Conservation (phyloP, 2,113 vertebrate species). For the Ciconia stormi region DNA sequence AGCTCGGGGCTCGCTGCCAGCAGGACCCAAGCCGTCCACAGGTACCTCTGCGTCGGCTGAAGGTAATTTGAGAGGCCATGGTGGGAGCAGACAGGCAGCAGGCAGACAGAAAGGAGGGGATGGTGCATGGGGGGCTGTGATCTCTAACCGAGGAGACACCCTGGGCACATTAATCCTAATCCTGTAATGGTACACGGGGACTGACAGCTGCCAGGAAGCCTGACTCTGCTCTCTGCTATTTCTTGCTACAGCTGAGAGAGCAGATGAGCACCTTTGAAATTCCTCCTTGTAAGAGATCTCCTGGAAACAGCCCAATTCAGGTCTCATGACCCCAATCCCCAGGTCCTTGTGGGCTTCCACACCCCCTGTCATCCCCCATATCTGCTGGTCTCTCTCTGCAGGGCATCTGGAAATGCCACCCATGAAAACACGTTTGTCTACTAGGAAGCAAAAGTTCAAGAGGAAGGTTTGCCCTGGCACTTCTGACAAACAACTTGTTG, state of each 20-base stretch:
- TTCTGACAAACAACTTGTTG: neutral
- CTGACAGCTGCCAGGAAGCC: neutral
- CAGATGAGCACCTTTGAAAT: neutral
- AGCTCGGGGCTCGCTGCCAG: neutral
- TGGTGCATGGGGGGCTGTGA: neutral
- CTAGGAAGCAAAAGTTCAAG: neutral
- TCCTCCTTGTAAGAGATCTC: neutral
- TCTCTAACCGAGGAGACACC: neutral
- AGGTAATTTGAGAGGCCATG: neutral
- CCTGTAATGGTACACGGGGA: accelerated
- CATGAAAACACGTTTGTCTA: accelerated
- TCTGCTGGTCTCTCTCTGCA: neutral
- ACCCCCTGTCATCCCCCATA: too few species aligned
- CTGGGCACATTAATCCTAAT: neutral
- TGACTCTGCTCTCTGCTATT: neutral
- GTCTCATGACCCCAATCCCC: neutral
- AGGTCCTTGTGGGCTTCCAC: neutral
- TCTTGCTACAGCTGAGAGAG: neutral
- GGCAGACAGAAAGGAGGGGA: neutral
- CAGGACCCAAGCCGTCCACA: neutral
- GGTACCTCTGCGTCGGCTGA: neutral
- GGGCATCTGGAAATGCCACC: neutral
- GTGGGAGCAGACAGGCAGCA: neutral
- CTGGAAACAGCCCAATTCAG: neutral
- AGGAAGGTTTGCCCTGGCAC: neutral